phyloP scores from a whole-genome alignment of 1,140 invertebrate species.

The Drosophila nigrodunni region DNA sequence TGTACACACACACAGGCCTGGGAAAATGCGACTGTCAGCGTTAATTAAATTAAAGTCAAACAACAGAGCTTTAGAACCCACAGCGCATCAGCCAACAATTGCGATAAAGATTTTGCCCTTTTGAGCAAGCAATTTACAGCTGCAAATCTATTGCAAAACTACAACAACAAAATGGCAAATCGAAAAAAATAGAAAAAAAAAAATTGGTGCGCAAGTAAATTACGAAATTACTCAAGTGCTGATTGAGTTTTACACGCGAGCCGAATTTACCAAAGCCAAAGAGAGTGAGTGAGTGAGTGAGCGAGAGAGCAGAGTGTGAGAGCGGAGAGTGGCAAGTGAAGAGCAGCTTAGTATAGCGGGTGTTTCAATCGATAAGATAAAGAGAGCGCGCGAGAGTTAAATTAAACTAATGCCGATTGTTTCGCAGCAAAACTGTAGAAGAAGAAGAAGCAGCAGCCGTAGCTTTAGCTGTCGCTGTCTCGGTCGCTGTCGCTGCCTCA shows the following conservation, averaged over 20 bases:
- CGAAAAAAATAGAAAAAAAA: conserved; percentile 16
- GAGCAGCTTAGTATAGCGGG: conserved; percentile 13
- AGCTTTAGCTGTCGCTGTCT: conserved; percentile 9
- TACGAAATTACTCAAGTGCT: conserved; percentile 69
- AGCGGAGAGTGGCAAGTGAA: neutral
- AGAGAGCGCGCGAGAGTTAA: conserved; percentile 31
- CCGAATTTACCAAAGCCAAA: conserved; percentile 39
- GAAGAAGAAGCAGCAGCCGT: conserved; percentile 26
- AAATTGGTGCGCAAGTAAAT: conserved; percentile 72
- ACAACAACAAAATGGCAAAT: conserved; percentile 26
- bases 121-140: conserved; percentile 24
- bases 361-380: conserved; percentile 12
- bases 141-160: conserved; percentile 28
- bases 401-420: conserved; percentile 45
- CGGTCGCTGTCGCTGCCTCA: neutral
- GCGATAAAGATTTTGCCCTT: conserved; percentile 26
- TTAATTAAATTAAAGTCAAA: conserved; percentile 54
- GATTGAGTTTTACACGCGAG: conserved; percentile 51
- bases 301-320: neutral
- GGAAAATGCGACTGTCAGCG: conserved; percentile 48
- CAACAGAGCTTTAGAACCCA: conserved; percentile 36
- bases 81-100: conserved; percentile 18
- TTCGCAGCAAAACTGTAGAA: conserved; percentile 25
- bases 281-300: conserved; percentile 20
- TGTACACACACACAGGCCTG: conserved; percentile 15